A percentile compares a stretch with the other conserved stretches of the same genome.
phyloP scores from a whole-genome alignment of 2,113 vertebrate genomes.

The Oryzias celebensis region DNA sequence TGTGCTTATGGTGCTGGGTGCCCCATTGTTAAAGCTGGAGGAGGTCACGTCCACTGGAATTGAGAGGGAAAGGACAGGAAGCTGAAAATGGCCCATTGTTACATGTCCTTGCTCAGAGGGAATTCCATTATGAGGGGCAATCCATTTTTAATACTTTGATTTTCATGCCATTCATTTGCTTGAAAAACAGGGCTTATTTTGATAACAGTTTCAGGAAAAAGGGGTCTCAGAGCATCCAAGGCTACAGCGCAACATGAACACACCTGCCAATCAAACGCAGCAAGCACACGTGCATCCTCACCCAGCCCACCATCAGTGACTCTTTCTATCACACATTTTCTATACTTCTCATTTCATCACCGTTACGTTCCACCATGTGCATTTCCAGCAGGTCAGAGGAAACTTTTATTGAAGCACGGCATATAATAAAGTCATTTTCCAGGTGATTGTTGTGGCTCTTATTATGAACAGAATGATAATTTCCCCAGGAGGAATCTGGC shows the following conservation, averaged over 20 bases:
- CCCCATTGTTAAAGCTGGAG: constrained; percentile 67
- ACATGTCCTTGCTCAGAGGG: constrained; percentile 72
- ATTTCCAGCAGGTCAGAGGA: constrained; percentile 62
- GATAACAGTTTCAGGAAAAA: constrained; percentile 68
- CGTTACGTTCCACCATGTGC: constrained; percentile 50
- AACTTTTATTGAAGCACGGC: constrained; percentile 70
- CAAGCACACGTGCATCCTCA: constrained; percentile 58
- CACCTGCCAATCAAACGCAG: constrained; percentile 64
- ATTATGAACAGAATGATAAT: constrained; percentile 77
- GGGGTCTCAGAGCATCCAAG: constrained; percentile 60
- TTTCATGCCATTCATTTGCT: constrained; percentile 68
- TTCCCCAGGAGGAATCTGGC: constrained; percentile 69
- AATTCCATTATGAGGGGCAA: constrained; percentile 73
- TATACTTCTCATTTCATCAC: constrained; percentile 67
- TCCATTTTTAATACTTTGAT: constrained; percentile 70
- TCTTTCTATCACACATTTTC: constrained; percentile 64
- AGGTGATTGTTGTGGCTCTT: constrained; percentile 77
- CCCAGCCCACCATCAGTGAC: constrained; percentile 46
- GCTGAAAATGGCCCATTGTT: constrained; percentile 72
- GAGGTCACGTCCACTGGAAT: constrained; percentile 73
- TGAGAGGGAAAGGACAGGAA: constrained; percentile 71
- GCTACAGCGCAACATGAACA: constrained; percentile 51
- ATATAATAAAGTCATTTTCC: constrained; percentile 76
- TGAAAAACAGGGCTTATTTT: constrained; percentile 68
- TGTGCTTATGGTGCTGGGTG: constrained; percentile 56